These are phyloP conservation scores for Watsonalla cultraria DNA, from an alignment of 2,888 invertebrate species.

Conservation along the genomic window DNA sequence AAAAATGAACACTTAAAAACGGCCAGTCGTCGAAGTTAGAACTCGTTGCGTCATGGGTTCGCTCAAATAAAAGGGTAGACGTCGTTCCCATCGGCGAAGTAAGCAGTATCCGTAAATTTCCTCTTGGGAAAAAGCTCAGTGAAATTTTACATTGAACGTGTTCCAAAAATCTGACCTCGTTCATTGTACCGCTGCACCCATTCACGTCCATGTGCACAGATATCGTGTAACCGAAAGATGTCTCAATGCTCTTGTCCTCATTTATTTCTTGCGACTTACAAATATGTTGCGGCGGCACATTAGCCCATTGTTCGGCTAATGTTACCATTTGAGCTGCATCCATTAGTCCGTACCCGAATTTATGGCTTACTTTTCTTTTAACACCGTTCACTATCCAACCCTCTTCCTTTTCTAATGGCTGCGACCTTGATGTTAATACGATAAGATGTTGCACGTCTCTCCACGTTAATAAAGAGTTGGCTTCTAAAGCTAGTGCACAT, in stretches of 20 bases:
- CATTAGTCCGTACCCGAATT: conserved; percentile 99
- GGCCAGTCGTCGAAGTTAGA: conserved; percentile 99
- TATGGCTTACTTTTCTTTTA: conserved; percentile 95
- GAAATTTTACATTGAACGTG: conserved; percentile 98
- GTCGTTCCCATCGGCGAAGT: conserved; percentile 96
- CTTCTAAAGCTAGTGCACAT: conserved; percentile 94
- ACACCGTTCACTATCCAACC: conserved; percentile 97
- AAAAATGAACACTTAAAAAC: conserved; percentile 98
- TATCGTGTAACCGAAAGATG: conserved; percentile 86
- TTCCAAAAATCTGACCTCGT: conserved; percentile 94
- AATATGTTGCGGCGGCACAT: conserved; percentile 96
- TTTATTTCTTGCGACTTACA: conserved; percentile 94
- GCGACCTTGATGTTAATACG: conserved; percentile 92
- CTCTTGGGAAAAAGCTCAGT: conserved; percentile 93
- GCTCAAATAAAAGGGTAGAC: conserved; percentile 94
- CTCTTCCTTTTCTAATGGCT: conserved; percentile 92
- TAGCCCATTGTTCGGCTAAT: conserved; percentile 95
- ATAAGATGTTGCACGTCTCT: conserved; percentile 98
- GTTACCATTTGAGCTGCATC: conserved; percentile 96
- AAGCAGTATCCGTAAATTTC: conserved; percentile 92
- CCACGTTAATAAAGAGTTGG: conserved; percentile 96
- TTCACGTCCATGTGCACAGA: conserved; percentile 93
- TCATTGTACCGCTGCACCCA: conserved; percentile 92
- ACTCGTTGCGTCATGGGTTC: conserved; percentile 93
- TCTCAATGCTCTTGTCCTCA: conserved; percentile 89